Evolutionary conservation across 2,797 vertebrate species (phyloP).

Genomic region (Siniperca undulata): DNA sequence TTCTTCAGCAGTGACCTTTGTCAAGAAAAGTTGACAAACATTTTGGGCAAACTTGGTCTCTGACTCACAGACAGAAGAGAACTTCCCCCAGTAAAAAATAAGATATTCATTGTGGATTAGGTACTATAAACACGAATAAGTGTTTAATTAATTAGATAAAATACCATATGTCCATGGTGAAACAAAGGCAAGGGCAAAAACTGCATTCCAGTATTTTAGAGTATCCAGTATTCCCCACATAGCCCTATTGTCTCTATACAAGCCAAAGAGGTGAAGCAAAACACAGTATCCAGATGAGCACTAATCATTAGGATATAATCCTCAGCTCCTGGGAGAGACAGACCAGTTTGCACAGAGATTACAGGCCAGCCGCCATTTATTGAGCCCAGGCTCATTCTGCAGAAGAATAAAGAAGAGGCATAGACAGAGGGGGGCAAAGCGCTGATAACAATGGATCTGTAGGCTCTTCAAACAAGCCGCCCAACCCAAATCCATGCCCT

Average conservation of each 20-base stretch:
- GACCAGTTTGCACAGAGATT: slow-evolving; percentile 87
- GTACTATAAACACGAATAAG: slow-evolving; percentile 47
- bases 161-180: slow-evolving; percentile 58
- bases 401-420: slow-evolving; percentile 83
- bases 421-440: slow-evolving; percentile 79
- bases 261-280: slow-evolving; percentile 82
- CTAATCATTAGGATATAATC: slow-evolving; percentile 89
- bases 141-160: slow-evolving; percentile 62
- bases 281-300: slow-evolving; percentile 85
- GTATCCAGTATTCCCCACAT: slow-evolving; percentile 65
- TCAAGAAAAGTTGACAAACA: slow-evolving; percentile 71
- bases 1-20: slow-evolving; percentile 76
- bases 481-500: slow-evolving; percentile 85
- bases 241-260: slow-evolving; percentile 78
- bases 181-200: slow-evolving; percentile 79
- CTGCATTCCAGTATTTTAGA: slow-evolving; percentile 67
- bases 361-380: slow-evolving; percentile 82
- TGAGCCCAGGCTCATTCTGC: slow-evolving; percentile 84
- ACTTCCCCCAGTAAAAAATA: slow-evolving; percentile 21
- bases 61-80: slow-evolving; percentile 32
- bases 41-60: slow-evolving; percentile 60
- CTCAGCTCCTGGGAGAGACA: slow-evolving; percentile 82
- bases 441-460: slow-evolving; percentile 86
- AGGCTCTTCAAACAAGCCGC: slow-evolving; percentile 85
- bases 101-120: slow-evolving; percentile 51